A percentile compares a stretch with the other conserved stretches of the same genome.
These are phyloP conservation scores for Lasius platythorax DNA, from an alignment of 2,888 invertebrate species.

Conservation along the genomic window DNA sequence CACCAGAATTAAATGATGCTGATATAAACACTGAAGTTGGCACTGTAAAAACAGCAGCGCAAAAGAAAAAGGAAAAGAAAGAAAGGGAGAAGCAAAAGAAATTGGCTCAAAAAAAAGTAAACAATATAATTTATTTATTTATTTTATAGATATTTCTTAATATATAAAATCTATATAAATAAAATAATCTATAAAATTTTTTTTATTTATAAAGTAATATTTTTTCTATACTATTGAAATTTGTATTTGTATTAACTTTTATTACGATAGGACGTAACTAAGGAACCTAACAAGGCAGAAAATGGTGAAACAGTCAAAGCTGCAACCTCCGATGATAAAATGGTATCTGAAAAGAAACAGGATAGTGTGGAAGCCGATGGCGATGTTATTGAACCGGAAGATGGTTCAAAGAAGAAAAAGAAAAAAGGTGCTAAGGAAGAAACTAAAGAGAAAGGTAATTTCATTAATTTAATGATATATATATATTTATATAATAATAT, in stretches of 20 bases:
- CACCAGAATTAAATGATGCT: constrained; percentile 29
- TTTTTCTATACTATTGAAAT: not conserved
- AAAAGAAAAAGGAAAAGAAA: constrained; percentile 96
- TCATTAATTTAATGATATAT: not conserved
- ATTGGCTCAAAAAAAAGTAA: constrained; percentile 89
- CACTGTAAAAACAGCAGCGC: constrained; percentile 93
- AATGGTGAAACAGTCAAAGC: constrained; percentile 79
- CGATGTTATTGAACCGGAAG: constrained; percentile 84
- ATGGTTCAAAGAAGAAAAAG: constrained; percentile 86
- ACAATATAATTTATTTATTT: not conserved
- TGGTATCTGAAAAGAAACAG: constrained; percentile 65
- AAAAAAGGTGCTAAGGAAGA: constrained; percentile 86
- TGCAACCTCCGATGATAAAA: constrained; percentile 56
- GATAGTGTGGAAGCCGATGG: constrained; percentile 69
- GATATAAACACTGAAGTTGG: constrained; percentile 87
- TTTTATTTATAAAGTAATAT: not conserved
- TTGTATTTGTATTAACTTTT: not conserved
- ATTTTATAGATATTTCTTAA: not conserved
- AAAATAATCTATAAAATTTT: not conserved
- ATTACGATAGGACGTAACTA: constrained; percentile 77
- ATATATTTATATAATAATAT: not conserved
- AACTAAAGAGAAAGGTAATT: constrained; percentile 85
- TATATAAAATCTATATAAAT: no score
- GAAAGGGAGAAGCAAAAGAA: constrained; percentile 93
- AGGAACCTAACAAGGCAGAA: constrained; percentile 68